These are phyloP conservation scores for Peromyscus californicus DNA, from an alignment of 2,113 vertebrate species.

Conservation along the genomic window DNA sequence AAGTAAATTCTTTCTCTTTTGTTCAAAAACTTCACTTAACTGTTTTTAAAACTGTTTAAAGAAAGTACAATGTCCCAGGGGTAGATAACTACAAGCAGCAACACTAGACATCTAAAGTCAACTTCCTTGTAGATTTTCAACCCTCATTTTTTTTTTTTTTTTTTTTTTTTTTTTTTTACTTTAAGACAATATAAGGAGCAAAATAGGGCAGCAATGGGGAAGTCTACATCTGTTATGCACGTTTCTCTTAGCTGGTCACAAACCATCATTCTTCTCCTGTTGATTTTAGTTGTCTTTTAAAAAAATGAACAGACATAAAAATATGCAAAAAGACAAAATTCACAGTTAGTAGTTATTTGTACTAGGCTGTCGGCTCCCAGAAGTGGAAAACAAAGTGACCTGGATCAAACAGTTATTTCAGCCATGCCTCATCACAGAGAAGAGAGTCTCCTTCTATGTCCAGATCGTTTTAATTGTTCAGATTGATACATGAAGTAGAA, in stretches of 20 bases:
- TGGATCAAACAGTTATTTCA: neutral
- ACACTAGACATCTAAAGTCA: neutral
- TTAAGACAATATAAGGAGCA: neutral
- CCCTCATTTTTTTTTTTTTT: neutral
- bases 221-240: neutral
- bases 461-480: neutral
- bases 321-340: neutral
- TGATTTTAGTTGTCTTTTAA: conserved; percentile 12
- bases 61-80: neutral
- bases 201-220: neutral
- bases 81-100: neutral
- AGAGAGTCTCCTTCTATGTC: neutral
- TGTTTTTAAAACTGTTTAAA: neutral
- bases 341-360: neutral
- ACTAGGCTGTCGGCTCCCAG: neutral
- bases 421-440: neutral
- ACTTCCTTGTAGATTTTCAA: conserved; percentile 23
- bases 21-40: neutral
- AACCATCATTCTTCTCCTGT: neutral
- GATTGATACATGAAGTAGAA: neutral
- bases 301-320: neutral
- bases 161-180: neutral
- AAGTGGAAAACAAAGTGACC: neutral
- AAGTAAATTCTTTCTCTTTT: neutral
- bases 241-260: neutral